These are phyloP conservation scores for Eucidaris tribuloides DNA, from an alignment of 35 echinoderm and acorn worm genomes.

Conservation along the genomic window DNA sequence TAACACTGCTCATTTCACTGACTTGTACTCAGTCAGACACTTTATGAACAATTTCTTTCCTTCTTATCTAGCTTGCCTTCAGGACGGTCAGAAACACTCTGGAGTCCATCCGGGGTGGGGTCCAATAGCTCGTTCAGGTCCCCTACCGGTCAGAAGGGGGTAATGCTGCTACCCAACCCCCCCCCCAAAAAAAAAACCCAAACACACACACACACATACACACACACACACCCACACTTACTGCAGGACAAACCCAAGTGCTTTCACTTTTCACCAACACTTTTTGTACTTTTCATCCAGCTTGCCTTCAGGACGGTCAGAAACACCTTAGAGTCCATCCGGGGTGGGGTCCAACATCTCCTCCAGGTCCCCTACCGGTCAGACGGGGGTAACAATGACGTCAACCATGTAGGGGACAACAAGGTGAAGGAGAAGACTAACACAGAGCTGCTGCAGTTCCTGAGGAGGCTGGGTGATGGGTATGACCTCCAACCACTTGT, in stretches of 20 bases:
- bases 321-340: constrained; percentile 36
- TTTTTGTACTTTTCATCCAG: constrained; percentile 8
- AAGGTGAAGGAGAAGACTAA: background rate
- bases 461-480: constrained; percentile 12
- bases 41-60: background rate
- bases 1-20: too few relatives aligned
- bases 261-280: too few relatives aligned
- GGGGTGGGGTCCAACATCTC: constrained; percentile 10
- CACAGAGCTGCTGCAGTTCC: constrained; percentile 21
- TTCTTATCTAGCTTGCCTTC: constrained; percentile 39
- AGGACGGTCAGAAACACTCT: constrained; percentile 12
- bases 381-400: constrained; percentile 7
- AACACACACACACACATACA: too few relatives aligned
- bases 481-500: constrained; percentile 33
- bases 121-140: too few relatives aligned
- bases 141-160: too few relatives aligned
- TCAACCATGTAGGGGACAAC: constrained; percentile 3
- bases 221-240: too few relatives aligned
- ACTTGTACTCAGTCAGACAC: too few relatives aligned
- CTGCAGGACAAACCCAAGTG: too few relatives aligned
- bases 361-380: background rate
- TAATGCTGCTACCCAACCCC: too few relatives aligned
- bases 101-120: background rate
- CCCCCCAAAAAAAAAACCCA: too few relatives aligned
- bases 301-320: constrained; percentile 53